phyloP scores from a whole-genome alignment of 1,140 invertebrate genomes.

The Streblospio benedicti region DNA sequence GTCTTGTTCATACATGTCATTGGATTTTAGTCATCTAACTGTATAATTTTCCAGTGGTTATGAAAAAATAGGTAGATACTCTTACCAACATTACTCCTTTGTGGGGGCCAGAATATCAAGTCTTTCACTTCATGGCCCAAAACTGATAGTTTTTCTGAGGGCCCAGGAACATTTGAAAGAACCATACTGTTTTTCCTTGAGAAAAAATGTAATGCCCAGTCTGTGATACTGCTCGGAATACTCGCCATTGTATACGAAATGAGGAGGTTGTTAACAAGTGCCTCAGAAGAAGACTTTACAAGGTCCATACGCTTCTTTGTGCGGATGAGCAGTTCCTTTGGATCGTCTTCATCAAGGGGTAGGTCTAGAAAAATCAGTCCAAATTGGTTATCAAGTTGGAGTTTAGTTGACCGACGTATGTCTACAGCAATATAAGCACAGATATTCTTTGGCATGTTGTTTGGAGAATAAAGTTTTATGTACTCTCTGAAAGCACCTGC shows the following conservation, averaged over 20 bases:
- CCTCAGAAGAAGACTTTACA: constrained; percentile 10
- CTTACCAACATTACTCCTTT: constrained; percentile 14
- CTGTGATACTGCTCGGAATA: constrained; percentile 1
- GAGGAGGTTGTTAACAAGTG: constrained; percentile 1
- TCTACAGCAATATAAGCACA: constrained; percentile 10
- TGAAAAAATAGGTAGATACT: not conserved
- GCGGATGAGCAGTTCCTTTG: not conserved
- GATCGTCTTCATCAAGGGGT: not conserved
- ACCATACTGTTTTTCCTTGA: constrained; percentile 2
- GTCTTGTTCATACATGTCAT: too few relatives aligned
- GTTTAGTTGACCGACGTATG: not conserved
- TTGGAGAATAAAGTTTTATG: not conserved
- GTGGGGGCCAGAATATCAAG: constrained; percentile 14
- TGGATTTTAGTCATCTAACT: not conserved
- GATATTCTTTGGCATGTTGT: not conserved
- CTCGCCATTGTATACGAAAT: constrained; percentile 8
- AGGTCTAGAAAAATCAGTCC: constrained; percentile 4
- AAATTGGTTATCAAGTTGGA: constrained; percentile 5
- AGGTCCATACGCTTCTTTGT: constrained; percentile 8
- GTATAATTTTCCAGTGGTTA: not conserved
- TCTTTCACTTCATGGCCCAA: not conserved
- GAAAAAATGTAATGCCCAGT: not conserved
- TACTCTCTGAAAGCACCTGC: constrained; percentile 3
- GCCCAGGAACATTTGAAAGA: constrained; percentile 14
- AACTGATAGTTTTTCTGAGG: not conserved